Conservation (phyloP, 2,888 invertebrate species). For the Caenorhabditis sp. region DNA sequence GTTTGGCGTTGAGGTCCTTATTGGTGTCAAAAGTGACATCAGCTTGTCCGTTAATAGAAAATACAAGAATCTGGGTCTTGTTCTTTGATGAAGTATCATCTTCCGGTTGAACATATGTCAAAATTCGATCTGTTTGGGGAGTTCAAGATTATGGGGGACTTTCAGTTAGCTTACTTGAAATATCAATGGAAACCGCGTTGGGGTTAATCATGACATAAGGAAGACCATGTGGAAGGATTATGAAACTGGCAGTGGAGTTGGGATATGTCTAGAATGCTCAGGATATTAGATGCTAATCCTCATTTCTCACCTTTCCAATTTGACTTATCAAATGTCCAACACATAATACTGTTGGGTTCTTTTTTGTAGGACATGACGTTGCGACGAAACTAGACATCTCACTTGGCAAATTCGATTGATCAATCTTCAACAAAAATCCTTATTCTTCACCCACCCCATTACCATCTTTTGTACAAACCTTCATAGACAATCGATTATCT, state of each 20-base stretch:
- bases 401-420: slow-evolving; percentile 49
- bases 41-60: slow-evolving; percentile 66
- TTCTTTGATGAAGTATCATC: slow-evolving; percentile 18
- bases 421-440: slow-evolving; percentile 38
- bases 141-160: no score
- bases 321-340: slow-evolving; percentile 32
- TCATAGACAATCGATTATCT: slow-evolving; percentile 59
- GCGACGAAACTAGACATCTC: slow-evolving; percentile 59
- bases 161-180: slow-evolving; percentile 61
- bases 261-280: slow-evolving; percentile 60
- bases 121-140: slow-evolving; percentile 63
- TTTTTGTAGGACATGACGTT: slow-evolving; percentile 52
- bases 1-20: slow-evolving; percentile 56
- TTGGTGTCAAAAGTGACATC: slow-evolving; percentile 60
- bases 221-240: slow-evolving; percentile 64
- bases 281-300: neutral
- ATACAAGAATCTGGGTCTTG: slow-evolving; percentile 61
- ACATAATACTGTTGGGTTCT: slow-evolving; percentile 27
- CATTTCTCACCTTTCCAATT: slow-evolving; percentile 35
- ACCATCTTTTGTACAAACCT: slow-evolving; percentile 47
- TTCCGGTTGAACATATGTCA: slow-evolving; percentile 58
- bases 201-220: slow-evolving; percentile 64
- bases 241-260: slow-evolving; percentile 64
- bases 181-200: slow-evolving; percentile 60
- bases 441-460: neutral